Percentiles rank a stretch among this genome's conserved stretches.
phyloP scores from a whole-genome alignment of 2,797 vertebrate species.

The Enteromius fasciolatus region DNA sequence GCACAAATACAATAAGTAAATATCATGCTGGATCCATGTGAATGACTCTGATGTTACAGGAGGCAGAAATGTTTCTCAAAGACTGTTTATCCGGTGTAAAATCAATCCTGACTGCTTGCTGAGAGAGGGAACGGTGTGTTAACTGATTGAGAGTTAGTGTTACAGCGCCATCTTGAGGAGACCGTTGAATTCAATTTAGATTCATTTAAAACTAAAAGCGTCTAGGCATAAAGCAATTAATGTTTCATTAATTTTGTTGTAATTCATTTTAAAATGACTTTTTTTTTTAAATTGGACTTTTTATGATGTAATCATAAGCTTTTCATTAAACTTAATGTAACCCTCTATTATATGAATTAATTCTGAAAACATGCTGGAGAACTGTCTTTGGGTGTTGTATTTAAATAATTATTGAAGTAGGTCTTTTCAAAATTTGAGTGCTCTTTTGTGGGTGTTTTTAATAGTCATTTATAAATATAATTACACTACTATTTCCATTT shows the following conservation, averaged over 20 bases:
- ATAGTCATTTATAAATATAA: background rate
- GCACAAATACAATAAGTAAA: background rate
- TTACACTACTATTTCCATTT: background rate
- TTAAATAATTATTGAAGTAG: background rate
- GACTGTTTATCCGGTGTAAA: background rate
- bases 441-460: background rate
- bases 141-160: constrained; percentile 22
- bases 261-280: background rate
- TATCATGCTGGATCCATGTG: background rate
- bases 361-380: background rate
- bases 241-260: no score
- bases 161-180: constrained; percentile 34
- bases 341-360: background rate
- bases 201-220: background rate
- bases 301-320: background rate
- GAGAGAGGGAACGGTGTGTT: background rate
- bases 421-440: background rate
- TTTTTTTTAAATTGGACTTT: background rate
- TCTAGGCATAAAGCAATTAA: background rate
- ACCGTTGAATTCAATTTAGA: background rate
- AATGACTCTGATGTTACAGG: background rate
- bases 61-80: background rate
- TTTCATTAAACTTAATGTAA: background rate
- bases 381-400: background rate
- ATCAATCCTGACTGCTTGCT: background rate